Conservation (phyloP, 2,888 invertebrate genomes). For the Cepaea hortensis region DNA sequence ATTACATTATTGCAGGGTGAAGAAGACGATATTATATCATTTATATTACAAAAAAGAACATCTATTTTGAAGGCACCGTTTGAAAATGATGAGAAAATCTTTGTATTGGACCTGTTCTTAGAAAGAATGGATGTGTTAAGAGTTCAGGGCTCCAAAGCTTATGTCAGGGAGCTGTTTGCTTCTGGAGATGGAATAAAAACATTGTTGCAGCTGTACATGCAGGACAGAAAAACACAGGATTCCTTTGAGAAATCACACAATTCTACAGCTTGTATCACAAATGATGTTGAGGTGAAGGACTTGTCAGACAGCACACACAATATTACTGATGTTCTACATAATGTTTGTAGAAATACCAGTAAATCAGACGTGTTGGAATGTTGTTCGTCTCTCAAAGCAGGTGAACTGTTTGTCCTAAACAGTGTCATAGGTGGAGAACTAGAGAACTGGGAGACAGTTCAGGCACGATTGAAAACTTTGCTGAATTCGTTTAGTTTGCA, state of each 20-base stretch:
- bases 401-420: neutral
- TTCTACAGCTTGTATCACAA: neutral
- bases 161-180: neutral
- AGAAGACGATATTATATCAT: conserved; percentile 10
- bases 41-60: conserved; percentile 20
- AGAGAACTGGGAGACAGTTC: neutral
- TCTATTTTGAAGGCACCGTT: neutral
- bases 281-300: neutral
- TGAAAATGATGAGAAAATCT: neutral
- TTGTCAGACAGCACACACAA: neutral
- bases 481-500: neutral
- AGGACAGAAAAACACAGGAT: neutral
- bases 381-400: neutral
- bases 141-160: neutral
- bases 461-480: neutral
- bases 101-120: conserved; percentile 5
- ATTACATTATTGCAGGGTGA: neutral
- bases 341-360: neutral
- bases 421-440: neutral
- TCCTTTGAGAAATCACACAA: neutral
- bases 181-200: conserved; percentile 6
- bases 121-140: conserved; percentile 12
- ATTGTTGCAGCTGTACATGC: neutral
- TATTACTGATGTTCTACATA: neutral
- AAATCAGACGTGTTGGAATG: neutral